A percentile compares a stretch with the other conserved stretches of the same genome.
Evolutionary conservation across 2,113 vertebrate genomes (phyloP).

Genomic region (Microcebus ravelobensis): DNA sequence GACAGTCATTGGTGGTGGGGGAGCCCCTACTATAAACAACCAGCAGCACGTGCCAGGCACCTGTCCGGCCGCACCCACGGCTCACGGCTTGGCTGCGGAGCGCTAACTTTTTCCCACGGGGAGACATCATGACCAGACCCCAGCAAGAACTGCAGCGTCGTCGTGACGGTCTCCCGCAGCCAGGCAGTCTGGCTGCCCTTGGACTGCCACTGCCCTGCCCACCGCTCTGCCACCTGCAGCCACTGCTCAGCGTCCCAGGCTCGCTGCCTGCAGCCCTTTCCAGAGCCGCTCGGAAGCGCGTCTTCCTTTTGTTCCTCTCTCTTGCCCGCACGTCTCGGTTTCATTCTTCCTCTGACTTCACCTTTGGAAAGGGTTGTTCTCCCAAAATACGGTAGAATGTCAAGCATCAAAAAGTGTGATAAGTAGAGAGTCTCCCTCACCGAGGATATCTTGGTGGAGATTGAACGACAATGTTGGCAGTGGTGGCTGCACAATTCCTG

Average conservation of each 20-base stretch:
- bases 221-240: background rate
- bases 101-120: background rate
- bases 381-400: background rate
- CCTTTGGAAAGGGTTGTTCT: slow-evolving; percentile 4
- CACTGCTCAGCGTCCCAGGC: background rate
- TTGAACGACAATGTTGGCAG: background rate
- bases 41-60: background rate
- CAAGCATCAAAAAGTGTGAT: background rate
- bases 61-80: too few species aligned
- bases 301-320: background rate
- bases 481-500: background rate
- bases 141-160: background rate
- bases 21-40: background rate
- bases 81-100: background rate
- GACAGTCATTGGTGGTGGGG: background rate
- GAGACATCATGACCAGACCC: background rate
- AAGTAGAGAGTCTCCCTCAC: background rate
- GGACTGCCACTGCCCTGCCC: background rate
- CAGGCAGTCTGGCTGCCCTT: background rate
- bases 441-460: background rate
- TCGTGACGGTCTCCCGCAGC: background rate
- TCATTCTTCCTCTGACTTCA: background rate
- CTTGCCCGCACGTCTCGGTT: background rate
- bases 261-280: background rate
- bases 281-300: background rate